These are phyloP conservation scores for Pristionchus mayeri DNA, from an alignment of 2,888 invertebrate species.

Conservation along the genomic window DNA sequence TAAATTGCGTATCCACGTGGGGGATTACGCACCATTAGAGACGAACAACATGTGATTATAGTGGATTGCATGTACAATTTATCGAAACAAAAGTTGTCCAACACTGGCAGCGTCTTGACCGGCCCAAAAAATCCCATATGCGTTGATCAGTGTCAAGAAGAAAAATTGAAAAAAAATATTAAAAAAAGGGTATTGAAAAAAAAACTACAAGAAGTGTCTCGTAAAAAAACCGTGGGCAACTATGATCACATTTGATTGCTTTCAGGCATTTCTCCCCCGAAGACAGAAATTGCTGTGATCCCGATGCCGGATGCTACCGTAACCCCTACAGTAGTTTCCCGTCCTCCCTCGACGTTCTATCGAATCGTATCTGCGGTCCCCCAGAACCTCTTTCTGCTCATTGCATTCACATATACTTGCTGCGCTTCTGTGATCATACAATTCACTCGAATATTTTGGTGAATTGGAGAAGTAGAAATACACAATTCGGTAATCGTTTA, in stretches of 20 bases:
- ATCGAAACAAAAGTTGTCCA: too few relatives aligned
- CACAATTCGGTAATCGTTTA: too few relatives aligned
- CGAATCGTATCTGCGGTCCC: conserved; percentile 5
- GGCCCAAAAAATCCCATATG: too few relatives aligned
- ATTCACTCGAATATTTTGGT: not conserved
- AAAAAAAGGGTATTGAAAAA: too few relatives aligned
- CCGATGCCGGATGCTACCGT: not conserved
- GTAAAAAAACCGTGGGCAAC: not conserved
- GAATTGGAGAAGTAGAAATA: too few relatives aligned
- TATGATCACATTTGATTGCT: too few relatives aligned
- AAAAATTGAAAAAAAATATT: too few relatives aligned
- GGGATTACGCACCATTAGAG: not conserved
- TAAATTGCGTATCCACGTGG: too few relatives aligned
- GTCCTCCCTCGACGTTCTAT: not conserved
- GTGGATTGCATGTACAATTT: not conserved
- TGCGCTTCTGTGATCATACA: not conserved
- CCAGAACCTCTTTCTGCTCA: not conserved
- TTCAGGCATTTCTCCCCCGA: too few relatives aligned
- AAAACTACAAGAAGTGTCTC: not conserved
- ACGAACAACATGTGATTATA: not conserved
- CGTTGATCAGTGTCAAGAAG: too few relatives aligned
- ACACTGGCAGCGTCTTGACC: too few relatives aligned
- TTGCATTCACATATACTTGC: conserved; percentile 28
- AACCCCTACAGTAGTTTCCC: not conserved
- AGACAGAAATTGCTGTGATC: too few relatives aligned